Evolutionary conservation across 2,113 vertebrate genomes (phyloP).

Genomic region (Sinosuthora webbiana): DNA sequence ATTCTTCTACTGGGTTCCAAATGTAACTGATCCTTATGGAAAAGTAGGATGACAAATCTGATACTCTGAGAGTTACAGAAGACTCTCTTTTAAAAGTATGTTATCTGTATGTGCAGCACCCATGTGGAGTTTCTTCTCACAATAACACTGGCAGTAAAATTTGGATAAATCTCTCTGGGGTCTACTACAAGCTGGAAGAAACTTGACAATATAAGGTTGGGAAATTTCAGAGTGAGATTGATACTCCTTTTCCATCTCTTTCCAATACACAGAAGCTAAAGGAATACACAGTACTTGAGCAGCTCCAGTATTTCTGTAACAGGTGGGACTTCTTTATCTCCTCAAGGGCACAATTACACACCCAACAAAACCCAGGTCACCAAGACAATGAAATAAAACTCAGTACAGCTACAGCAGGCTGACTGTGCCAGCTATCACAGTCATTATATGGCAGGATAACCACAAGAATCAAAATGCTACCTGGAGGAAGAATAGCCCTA

Average conservation of each 20-base stretch:
- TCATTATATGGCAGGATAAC: background rate
- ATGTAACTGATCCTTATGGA: background rate
- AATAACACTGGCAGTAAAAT: background rate
- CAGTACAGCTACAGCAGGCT: background rate
- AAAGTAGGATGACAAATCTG: background rate
- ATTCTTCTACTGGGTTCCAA: background rate
- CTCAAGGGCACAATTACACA: background rate
- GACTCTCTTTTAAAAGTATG: background rate
- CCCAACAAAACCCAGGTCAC: conserved; percentile 6
- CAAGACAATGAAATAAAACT: conserved; percentile 14
- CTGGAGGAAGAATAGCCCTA: background rate
- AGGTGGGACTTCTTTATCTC: background rate
- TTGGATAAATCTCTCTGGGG: background rate
- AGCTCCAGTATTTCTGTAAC: background rate
- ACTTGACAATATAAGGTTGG: background rate
- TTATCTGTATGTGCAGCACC: background rate
- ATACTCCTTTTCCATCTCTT: background rate
- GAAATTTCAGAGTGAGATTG: background rate
- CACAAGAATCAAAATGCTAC: background rate
- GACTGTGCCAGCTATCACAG: background rate
- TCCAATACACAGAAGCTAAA: background rate
- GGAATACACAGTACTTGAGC: background rate
- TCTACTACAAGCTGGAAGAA: background rate
- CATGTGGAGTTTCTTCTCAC: background rate
- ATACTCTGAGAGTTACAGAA: background rate